Conservation (phyloP, 2,888 invertebrate species). For the Drosophila formosana region DNA sequence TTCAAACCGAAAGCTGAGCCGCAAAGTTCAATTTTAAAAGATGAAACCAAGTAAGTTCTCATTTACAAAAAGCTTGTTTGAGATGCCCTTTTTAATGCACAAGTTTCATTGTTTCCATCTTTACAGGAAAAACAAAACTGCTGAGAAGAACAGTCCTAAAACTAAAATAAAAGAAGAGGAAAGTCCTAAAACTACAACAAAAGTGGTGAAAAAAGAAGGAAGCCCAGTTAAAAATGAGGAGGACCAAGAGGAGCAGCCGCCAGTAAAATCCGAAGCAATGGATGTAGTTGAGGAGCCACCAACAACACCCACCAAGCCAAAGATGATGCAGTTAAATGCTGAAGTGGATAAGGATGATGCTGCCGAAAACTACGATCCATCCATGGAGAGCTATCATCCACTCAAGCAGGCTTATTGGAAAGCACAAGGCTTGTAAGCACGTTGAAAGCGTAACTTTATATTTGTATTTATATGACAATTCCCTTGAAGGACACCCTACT, state of each 20-base stretch:
- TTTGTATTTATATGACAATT: not conserved
- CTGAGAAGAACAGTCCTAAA: not conserved
- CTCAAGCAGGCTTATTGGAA: conserved; percentile 94
- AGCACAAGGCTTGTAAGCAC: conserved; percentile 88
- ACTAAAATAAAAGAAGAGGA: not conserved
- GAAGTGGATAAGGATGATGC: conserved; percentile 30
- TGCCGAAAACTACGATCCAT: conserved; percentile 89
- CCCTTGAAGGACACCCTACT: conserved; percentile 93
- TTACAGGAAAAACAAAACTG: not conserved
- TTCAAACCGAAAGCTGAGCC: conserved; percentile 60
- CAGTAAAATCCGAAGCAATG: not conserved
- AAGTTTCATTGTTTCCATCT: not conserved
- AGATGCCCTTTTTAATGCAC: not conserved
- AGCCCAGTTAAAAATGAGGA: not conserved
- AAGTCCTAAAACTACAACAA: not conserved
- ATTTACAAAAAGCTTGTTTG: not conserved
- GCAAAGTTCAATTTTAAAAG: not conserved
- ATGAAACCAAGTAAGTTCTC: conserved; percentile 33
- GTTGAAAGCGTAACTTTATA: not conserved
- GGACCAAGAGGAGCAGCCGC: not conserved
- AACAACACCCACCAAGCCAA: conserved; percentile 18
- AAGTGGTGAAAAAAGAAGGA: not conserved
- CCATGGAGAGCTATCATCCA: conserved; percentile 91
- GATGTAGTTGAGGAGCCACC: conserved; percentile 4
- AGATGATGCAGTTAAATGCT: conserved; percentile 31